These are phyloP conservation scores for Heterochromis multidens DNA, from an alignment of 2,113 vertebrate species.

Conservation along the genomic window DNA sequence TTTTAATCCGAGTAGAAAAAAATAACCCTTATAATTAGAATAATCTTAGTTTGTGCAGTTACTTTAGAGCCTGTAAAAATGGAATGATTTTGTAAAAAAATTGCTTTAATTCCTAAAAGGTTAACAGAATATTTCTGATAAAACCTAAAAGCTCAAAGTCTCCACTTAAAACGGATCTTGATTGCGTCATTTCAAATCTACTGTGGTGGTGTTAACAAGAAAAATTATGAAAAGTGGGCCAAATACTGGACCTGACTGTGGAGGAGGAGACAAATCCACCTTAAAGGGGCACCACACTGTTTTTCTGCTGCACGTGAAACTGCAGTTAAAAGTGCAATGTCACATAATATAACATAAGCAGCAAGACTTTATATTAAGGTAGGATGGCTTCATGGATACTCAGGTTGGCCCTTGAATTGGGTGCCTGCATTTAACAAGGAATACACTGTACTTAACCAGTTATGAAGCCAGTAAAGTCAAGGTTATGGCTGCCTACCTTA, in stretches of 20 bases:
- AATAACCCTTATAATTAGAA: not conserved
- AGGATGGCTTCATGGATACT: not conserved
- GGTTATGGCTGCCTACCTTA: not conserved
- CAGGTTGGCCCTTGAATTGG: not conserved
- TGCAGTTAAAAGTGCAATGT: not conserved
- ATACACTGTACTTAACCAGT: not conserved
- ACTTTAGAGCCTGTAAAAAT: not conserved
- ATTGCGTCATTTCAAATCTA: not conserved
- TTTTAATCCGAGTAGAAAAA: not conserved
- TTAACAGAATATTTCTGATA: not conserved
- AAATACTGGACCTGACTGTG: not conserved
- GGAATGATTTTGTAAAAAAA: not conserved
- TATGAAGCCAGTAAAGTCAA: not conserved
- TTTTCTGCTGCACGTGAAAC: not conserved
- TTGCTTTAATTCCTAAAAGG: not conserved
- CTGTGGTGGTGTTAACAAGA: not conserved
- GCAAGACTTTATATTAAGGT: not conserved
- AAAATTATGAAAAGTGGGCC: not conserved
- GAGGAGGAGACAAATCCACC: not conserved
- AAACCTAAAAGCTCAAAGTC: not conserved
- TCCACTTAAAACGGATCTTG: not conserved
- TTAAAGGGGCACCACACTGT: not conserved
- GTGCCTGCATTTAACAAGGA: not conserved
- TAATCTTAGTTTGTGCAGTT: not conserved
- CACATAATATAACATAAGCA: not conserved